Conservation (phyloP, 2,113 vertebrate species). For the Amblyornis subalaris region DNA sequence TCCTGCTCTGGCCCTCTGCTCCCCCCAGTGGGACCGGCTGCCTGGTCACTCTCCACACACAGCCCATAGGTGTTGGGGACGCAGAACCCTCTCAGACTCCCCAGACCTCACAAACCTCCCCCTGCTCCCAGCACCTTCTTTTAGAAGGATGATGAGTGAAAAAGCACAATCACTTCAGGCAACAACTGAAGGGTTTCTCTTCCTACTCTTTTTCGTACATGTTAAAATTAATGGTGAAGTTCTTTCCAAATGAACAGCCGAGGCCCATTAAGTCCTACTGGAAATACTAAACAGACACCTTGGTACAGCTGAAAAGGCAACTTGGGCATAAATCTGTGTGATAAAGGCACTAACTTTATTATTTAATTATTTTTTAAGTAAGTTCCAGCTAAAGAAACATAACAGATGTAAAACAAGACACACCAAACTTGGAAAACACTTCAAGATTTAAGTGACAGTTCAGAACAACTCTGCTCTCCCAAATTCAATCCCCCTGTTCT, state of each 20-base stretch:
- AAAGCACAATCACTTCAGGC: not conserved
- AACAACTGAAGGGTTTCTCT: not conserved
- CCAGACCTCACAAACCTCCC: not conserved
- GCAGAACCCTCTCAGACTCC: not conserved
- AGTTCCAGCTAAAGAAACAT: not conserved
- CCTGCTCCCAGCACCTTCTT: not conserved
- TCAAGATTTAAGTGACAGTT: not conserved
- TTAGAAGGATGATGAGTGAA: not conserved
- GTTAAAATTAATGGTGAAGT: not conserved
- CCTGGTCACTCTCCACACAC: not conserved
- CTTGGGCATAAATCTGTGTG: not conserved
- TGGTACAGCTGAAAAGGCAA: not conserved
- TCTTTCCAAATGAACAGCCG: not conserved
- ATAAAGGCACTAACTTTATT: not conserved
- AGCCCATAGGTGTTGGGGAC: fast-evolving
- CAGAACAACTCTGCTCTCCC: not conserved
- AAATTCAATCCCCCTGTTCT: not conserved
- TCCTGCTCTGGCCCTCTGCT: not conserved
- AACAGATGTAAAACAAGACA: not conserved
- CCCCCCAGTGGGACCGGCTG: not conserved
- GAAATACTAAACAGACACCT: not conserved
- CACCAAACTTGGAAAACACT: fast-evolving
- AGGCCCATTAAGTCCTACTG: not conserved
- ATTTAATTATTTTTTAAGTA: not conserved
- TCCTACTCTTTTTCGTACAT: not conserved